Conservation (phyloP, 2,888 invertebrate species). For the Copidosoma aretas region DNA sequence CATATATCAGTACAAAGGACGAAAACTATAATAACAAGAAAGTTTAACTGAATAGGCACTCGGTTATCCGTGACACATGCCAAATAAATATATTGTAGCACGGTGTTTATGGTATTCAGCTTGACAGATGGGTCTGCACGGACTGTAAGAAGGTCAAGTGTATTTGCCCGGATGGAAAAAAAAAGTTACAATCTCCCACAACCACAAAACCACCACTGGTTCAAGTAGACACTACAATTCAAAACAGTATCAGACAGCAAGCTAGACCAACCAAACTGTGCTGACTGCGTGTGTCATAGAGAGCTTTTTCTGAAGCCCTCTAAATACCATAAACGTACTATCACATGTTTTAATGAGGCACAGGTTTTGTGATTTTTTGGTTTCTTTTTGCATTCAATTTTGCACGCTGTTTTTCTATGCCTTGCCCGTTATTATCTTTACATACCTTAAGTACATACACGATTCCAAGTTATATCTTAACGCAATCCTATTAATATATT, state of each 20-base stretch:
- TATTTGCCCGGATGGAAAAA: slow-evolving; percentile 65
- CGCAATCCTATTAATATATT: no score
- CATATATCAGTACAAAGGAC: slow-evolving; percentile 1
- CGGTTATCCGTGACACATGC: background rate
- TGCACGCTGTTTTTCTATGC: slow-evolving; percentile 18
- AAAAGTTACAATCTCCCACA: slow-evolving; percentile 49
- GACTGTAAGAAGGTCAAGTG: slow-evolving; percentile 75
- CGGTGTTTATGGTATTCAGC: slow-evolving; percentile 70
- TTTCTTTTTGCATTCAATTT: slow-evolving; percentile 43
- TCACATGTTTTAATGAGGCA: slow-evolving; percentile 40
- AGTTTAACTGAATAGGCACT: slow-evolving; percentile 5
- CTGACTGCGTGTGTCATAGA: slow-evolving; percentile 45
- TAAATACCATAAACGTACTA: slow-evolving; percentile 3
- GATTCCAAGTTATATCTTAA: no score
- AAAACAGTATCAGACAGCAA: slow-evolving; percentile 56
- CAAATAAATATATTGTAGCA: slow-evolving; percentile 61
- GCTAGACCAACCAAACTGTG: slow-evolving; percentile 54
- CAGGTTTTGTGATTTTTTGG: slow-evolving; percentile 57
- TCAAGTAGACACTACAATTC: slow-evolving; percentile 52
- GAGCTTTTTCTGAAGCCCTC: slow-evolving; percentile 27
- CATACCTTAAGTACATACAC: no score
- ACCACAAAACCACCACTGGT: slow-evolving; percentile 48
- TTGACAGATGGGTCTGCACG: slow-evolving; percentile 77
- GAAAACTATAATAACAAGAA: background rate
- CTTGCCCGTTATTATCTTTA: no score